These are phyloP conservation scores for Psix sp. DNA, from an alignment of 1,140 invertebrate species.

Conservation along the genomic window DNA sequence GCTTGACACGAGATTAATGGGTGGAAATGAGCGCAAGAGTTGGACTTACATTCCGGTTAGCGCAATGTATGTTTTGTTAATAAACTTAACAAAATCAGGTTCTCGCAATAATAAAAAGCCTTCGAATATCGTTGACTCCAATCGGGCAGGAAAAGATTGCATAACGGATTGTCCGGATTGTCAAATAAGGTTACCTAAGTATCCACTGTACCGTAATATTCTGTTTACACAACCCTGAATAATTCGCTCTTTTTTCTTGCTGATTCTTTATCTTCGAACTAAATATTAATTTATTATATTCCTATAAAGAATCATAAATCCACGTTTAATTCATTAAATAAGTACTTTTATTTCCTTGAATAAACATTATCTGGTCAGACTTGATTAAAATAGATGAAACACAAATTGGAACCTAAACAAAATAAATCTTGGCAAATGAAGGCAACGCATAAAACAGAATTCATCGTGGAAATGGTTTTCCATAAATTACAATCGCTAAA, in stretches of 20 bases:
- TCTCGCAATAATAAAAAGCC: not conserved
- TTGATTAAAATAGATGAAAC: too few relatives aligned
- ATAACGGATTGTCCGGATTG: not conserved
- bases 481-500: constrained; percentile 14
- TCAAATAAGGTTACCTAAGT: not conserved
- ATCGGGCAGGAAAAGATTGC: constrained; percentile 1
- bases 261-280: too few relatives aligned
- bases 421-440: too few relatives aligned
- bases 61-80: not conserved
- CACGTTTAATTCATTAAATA: too few relatives aligned
- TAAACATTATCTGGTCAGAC: too few relatives aligned
- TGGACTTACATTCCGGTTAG: not conserved
- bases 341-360: too few relatives aligned
- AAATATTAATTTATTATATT: too few relatives aligned
- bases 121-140: not conserved
- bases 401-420: too few relatives aligned
- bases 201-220: not conserved
- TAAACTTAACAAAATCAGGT: not conserved
- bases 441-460: too few relatives aligned
- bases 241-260: too few relatives aligned
- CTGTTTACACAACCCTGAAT: too few relatives aligned
- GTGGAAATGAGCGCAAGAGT: not conserved
- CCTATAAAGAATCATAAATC: too few relatives aligned
- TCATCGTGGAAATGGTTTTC: not conserved
- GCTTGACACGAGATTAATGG: not conserved